Conservation (phyloP, 2,113 vertebrate genomes). For the Odocoileus hemionus region DNA sequence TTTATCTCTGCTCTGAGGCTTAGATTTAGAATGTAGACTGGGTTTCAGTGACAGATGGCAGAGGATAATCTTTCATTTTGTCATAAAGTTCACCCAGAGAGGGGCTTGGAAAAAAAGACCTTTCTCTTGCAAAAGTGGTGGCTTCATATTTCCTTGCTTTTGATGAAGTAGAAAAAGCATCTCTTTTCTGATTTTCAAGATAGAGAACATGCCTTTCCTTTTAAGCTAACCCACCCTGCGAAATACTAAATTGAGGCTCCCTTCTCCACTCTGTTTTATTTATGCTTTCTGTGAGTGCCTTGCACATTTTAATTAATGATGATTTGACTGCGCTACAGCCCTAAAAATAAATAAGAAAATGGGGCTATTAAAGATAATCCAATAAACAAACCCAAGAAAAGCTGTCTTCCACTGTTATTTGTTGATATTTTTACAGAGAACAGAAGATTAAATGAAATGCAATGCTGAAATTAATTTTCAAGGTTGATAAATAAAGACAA, state of each 20-base stretch:
- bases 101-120: not conserved
- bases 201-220: not conserved
- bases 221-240: not conserved
- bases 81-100: slow-evolving; percentile 35
- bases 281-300: not conserved
- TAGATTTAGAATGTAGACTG: not conserved
- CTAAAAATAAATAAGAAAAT: slow-evolving; percentile 35
- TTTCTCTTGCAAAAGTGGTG: slow-evolving; percentile 14
- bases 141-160: not conserved
- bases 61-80: slow-evolving; percentile 52
- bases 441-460: slow-evolving; percentile 18
- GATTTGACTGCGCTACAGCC: not conserved
- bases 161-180: not conserved
- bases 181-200: not conserved
- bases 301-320: slow-evolving; percentile 27
- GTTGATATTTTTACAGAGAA: slow-evolving; percentile 39
- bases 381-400: slow-evolving; percentile 49
- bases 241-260: not conserved
- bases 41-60: slow-evolving; percentile 59
- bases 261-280: not conserved
- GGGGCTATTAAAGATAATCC: slow-evolving; percentile 19
- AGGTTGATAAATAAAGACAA: not conserved
- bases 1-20: not conserved
- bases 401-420: not conserved
- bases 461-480: slow-evolving; percentile 39